Evolutionary conservation across 2,888 invertebrate species (phyloP), one percentile per base, ranked within the genome.

Genomic region (Autographa pulchrina): DNA sequence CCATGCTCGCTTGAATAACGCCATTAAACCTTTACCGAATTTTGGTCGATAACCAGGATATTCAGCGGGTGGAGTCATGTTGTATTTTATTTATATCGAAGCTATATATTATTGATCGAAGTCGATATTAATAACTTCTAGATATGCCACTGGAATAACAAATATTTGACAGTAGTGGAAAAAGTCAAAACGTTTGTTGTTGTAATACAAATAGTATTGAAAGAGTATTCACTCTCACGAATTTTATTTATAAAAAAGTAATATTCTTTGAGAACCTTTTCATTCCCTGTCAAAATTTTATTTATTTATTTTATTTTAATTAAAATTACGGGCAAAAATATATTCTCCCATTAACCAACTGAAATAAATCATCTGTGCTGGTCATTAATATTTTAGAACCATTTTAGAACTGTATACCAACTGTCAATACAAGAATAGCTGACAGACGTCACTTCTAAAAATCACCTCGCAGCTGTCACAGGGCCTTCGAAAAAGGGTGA

Each of bases 1-100:
- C 96, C 97, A 94, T n/a, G 86, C 95, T 81, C 83, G 89, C 70
- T 86, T 89, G 20, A 94, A 88, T 35, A 91, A 81, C 18, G 91
- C 94, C 0, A 82, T 31, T 4, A 92, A 48, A 1, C 88, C 86
- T 13, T 91, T 93, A 0, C 79, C 73, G 76, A 94, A 94, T 65
- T 72, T 83, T 1, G 93, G 80, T 76, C 86, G 85, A 80, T 93
- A 93, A 0, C 92, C 92, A 69, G 92, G 88, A 77, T 88, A 82
- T 85, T 88, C 72, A 1, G 91, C 86, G 71, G 86, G 85, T 13
- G 86, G 86, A 41, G 84, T 86, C 89, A 89, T 90, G 71, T 69
- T 8, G 1, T 64, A 68, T 70, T 63, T 5, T 35, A 43, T 13
- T 20, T n/a, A 16, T 7, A 43, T 43, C 11, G 38, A 38, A 11